Conservation (phyloP, 2,113 vertebrate genomes). For the Origma solitaria region DNA sequence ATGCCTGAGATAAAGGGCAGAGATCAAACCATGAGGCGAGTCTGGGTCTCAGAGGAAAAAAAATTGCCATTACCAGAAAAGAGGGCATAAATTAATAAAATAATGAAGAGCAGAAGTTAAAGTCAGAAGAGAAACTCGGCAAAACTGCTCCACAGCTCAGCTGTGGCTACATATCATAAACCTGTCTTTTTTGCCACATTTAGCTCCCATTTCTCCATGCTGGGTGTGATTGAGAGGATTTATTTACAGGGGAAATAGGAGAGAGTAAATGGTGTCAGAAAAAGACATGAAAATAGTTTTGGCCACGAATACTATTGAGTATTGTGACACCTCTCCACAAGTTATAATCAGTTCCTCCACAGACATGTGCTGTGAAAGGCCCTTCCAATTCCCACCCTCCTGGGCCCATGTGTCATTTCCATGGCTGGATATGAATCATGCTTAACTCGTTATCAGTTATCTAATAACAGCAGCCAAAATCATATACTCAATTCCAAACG, state of each 20-base stretch:
- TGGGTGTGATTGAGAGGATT: neutral
- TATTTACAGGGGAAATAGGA: neutral
- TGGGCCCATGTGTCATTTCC: neutral
- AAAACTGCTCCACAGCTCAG: neutral
- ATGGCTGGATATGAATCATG: neutral
- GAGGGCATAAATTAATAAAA: neutral
- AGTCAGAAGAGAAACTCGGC: neutral
- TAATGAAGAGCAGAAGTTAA: neutral
- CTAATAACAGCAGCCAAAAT: neutral
- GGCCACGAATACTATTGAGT: neutral
- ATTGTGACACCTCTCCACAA: neutral
- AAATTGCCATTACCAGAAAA: neutral
- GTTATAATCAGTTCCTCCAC: neutral
- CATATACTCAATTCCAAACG: neutral
- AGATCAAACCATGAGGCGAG: neutral
- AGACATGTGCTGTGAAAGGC: neutral
- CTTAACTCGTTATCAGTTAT: neutral
- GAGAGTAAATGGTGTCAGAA: neutral
- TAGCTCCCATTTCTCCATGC: neutral
- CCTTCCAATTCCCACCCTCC: neutral
- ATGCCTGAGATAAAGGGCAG: neutral
- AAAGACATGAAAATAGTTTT: neutral
- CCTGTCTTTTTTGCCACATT: neutral
- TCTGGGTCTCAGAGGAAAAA: neutral
- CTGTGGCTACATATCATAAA: neutral